These are phyloP conservation scores for Pseudonaja textilis DNA, from an alignment of 2,113 vertebrate species.

Conservation along the genomic window DNA sequence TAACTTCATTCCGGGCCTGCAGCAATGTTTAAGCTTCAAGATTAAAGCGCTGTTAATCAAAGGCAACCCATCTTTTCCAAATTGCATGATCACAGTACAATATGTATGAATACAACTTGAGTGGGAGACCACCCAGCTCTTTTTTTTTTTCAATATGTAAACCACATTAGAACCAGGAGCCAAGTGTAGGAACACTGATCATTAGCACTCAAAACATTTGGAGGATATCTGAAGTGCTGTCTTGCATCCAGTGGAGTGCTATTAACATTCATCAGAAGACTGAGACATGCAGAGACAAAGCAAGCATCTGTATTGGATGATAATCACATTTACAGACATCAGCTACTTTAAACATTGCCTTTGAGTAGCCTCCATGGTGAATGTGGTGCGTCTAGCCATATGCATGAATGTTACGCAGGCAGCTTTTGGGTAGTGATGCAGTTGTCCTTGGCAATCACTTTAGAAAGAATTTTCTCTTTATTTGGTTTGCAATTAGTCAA, in stretches of 20 bases:
- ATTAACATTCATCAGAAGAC: constrained; percentile 5
- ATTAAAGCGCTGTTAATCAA: constrained; percentile 9
- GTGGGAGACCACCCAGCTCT: constrained; percentile 14
- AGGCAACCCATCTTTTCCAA: neutral
- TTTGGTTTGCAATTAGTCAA: neutral
- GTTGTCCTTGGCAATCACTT: neutral
- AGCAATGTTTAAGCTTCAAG: constrained; percentile 13
- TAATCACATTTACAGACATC: constrained; percentile 2
- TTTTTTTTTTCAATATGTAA: constrained; percentile 18
- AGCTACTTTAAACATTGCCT: neutral
- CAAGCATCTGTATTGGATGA: neutral
- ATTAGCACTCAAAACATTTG: constrained; percentile 2
- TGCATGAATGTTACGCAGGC: neutral
- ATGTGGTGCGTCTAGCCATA: neutral
- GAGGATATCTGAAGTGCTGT: neutral
- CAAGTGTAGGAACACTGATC: neutral
- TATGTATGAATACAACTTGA: neutral
- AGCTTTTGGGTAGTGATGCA: neutral
- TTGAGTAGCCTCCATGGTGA: neutral
- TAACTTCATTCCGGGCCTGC: neutral
- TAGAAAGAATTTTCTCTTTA: neutral
- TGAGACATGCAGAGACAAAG: constrained; percentile 8
- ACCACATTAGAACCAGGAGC: neutral
- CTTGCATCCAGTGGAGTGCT: neutral
- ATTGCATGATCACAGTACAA: constrained; percentile 11